Base-by-base conservation (phyloP, 2,797 vertebrate genomes). In the Cottoperca gobio region DNA sequence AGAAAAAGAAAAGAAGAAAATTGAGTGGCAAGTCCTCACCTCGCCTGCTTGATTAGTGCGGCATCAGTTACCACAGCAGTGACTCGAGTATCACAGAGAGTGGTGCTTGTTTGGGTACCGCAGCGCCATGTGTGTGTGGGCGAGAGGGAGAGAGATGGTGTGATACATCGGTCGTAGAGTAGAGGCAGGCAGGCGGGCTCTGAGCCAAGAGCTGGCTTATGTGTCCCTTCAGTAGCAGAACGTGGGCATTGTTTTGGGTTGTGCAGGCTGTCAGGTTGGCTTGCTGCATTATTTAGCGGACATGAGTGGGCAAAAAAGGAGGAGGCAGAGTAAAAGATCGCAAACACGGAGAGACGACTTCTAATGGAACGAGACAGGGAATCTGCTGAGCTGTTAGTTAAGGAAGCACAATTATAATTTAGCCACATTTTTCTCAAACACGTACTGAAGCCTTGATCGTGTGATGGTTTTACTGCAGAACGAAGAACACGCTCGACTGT, bases 201-300 rank as follows among this genome's bases (percentile, higher is more conserved):
- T 0, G 49, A 14, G 87, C 88, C 84, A 85, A 63, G 46, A 70
- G 79, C 52, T 5, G 76, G 85, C 59, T 88, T 42, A 35, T 82
- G 83, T 88, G 83, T 85, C 84, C 57, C 84, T 31, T 54, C 23
- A 2, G 68, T 5, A 62, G 86, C 82, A 40, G 85, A 66, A 59
- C 52, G 70, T 69, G 81, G 90, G 78, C 85, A 58, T 92, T 89
- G 90, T 91, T 88, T 78, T 75, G 84, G 83, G 77, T 49, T 3
- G 58, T 67, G 82, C 67, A n/a, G 85, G 69, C 87, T 70, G 89
- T 81, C 68, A 43, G 82, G 77, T 75, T 69, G 82, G 71, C 23
- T 14, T 4, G 54, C 69, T 93, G 88, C 91, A 92, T 93, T 91
- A 92, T 91, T 91, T 78, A 93, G 73, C 12, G 9, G 80, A 84